A percentile compares a stretch with the other conserved stretches of the same genome.
These are phyloP conservation scores for Tenualosa thibaudeaui DNA, from an alignment of 2,797 vertebrate genomes.

Conservation along the genomic window DNA sequence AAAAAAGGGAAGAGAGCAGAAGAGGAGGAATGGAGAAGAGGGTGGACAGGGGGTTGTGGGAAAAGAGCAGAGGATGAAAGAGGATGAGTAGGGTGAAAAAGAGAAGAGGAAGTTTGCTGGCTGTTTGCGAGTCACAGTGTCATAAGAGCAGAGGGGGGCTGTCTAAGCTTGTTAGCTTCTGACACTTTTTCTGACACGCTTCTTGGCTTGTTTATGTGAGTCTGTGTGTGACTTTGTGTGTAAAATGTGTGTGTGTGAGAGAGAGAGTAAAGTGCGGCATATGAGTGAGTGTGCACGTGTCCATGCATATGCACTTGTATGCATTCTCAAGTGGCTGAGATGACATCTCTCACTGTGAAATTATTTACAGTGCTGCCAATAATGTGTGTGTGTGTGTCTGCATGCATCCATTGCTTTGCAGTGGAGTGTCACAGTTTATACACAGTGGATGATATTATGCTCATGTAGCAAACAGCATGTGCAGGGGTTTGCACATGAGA, in stretches of 20 bases:
- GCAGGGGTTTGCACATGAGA: not conserved
- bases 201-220: not conserved
- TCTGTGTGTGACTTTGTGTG: not conserved
- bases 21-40: not conserved
- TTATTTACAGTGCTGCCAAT: slow-evolving; percentile 3
- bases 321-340: not conserved
- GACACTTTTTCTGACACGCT: not conserved
- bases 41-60: not conserved
- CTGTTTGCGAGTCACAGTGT: not conserved
- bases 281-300: not conserved
- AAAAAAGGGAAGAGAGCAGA: not conserved
- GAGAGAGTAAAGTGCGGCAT: not conserved
- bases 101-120: not conserved
- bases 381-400: not conserved
- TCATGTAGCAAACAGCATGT: not conserved
- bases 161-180: not conserved
- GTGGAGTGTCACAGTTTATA: not conserved
- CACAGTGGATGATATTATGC: not conserved
- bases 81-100: not conserved
- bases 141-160: not conserved
- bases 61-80: not conserved
- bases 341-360: not conserved
- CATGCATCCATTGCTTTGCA: not conserved
- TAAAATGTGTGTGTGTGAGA: not conserved
- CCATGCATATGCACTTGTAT: not conserved